phyloP scores from a whole-genome alignment of 92 coral and sea anemone genomes.

The Zoanthus sociatus region DNA sequence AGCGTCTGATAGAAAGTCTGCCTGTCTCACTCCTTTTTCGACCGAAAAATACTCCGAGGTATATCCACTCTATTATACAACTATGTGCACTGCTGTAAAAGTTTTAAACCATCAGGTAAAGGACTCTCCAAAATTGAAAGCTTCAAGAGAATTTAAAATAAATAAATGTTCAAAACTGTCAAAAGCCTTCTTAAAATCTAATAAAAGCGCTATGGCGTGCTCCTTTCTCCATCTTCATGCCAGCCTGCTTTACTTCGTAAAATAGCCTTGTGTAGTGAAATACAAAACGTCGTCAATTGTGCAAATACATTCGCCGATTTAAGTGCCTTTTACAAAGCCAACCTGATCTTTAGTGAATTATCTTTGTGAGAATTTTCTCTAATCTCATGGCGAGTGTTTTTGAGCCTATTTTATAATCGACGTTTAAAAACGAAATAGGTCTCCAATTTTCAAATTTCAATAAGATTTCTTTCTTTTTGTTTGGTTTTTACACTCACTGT shows the following conservation, averaged over 20 bases:
- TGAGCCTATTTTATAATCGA: conserved; percentile 39
- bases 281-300: conserved; percentile 24
- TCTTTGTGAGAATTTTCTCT: conserved; percentile 16
- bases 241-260: no score
- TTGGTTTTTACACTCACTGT: conserved; percentile 1
- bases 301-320: conserved; percentile 2
- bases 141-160: neutral
- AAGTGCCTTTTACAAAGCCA: conserved; percentile 31
- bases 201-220: conserved; percentile 4
- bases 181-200: conserved; percentile 28
- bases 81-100: conserved; percentile 17
- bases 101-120: neutral
- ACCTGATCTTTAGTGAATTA: conserved; percentile 33
- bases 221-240: no score
- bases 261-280: neutral
- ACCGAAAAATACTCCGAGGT: neutral
- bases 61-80: conserved; percentile 10
- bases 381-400: conserved; percentile 30
- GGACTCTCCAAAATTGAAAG: conserved; percentile 30
- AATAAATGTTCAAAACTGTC: conserved; percentile 21
- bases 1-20: neutral
- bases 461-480: neutral
- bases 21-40: conserved; percentile 11
- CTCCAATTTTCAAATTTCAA: neutral
- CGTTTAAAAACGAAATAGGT: conserved; percentile 26